Conservation (phyloP, 2,888 invertebrate species). For the Pristionchus japonicus region DNA sequence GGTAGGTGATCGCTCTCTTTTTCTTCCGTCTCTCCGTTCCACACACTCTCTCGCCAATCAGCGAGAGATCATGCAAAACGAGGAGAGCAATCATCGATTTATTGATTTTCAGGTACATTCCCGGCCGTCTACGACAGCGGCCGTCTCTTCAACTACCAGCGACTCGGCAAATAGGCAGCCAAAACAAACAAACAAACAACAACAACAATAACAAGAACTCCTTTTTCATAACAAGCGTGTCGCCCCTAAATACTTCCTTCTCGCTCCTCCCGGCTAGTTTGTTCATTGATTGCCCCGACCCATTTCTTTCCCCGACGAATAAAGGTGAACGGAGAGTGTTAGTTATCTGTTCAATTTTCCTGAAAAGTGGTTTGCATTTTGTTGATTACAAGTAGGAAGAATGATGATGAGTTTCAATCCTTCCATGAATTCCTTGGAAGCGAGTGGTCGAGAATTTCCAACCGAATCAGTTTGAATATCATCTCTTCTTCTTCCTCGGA, state of each 20-base stretch:
- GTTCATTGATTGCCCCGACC: not conserved
- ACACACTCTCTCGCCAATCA: not conserved
- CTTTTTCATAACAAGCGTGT: not conserved
- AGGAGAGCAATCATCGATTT: not conserved
- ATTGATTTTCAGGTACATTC: constrained; percentile 9
- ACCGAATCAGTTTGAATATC: not conserved
- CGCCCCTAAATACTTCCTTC: not conserved
- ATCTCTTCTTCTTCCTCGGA: not conserved
- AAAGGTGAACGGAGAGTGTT: constrained; percentile 39
- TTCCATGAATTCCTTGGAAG: no score
- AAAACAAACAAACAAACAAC: constrained; percentile 10
- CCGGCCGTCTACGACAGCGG: constrained; percentile 32
- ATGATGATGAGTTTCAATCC: no score
- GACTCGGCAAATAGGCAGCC: constrained; percentile 42
- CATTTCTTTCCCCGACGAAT: not conserved
- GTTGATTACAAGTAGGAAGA: no score
- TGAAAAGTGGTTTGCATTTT: no score
- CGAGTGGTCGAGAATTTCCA: no score
- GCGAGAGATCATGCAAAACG: not conserved
- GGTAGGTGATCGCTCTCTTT: not conserved
- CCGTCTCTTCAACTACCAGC: constrained; percentile 48
- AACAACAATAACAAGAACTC: not conserved
- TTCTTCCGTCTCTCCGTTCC: not conserved
- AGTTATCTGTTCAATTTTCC: not conserved
- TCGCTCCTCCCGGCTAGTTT: not conserved